Evolutionary conservation across 2,797 vertebrate genomes (phyloP).

Genomic region (Crocidura indochinensis): DNA sequence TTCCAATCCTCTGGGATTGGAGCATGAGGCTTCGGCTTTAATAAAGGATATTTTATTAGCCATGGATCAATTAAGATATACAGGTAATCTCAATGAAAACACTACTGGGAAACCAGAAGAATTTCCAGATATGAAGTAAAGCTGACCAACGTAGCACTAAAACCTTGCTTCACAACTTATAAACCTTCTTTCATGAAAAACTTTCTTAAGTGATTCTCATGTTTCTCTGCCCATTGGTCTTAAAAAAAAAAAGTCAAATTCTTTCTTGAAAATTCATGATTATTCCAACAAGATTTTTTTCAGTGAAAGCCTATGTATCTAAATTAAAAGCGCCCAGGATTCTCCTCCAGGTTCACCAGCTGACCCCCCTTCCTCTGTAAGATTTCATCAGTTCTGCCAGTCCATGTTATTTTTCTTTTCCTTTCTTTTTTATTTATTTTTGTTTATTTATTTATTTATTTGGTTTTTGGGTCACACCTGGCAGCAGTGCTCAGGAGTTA

Average conservation of each 20-base stretch:
- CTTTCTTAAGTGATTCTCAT: not conserved
- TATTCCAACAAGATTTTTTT: not conserved
- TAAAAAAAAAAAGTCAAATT: not conserved
- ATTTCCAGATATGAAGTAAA: conserved; percentile 15
- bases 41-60: not conserved
- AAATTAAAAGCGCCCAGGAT: not conserved
- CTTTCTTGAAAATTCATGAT: conserved; percentile 8
- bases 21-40: not conserved
- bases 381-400: not conserved
- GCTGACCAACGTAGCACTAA: not conserved
- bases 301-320: not conserved
- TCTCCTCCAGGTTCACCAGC: not conserved
- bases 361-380: rapidly evolving
- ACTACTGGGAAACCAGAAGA: not conserved
- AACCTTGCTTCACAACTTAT: not conserved
- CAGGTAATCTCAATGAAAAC: not conserved
- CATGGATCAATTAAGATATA: not conserved
- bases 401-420: not conserved
- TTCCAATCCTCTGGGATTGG: too few species aligned
- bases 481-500: too few species aligned
- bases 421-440: not conserved
- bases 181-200: not conserved
- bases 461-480: too few species aligned
- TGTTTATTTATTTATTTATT: too few species aligned
- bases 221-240: not conserved